phyloP scores from a whole-genome alignment of 1,140 invertebrate species.

The Drosophila ogumai region DNA sequence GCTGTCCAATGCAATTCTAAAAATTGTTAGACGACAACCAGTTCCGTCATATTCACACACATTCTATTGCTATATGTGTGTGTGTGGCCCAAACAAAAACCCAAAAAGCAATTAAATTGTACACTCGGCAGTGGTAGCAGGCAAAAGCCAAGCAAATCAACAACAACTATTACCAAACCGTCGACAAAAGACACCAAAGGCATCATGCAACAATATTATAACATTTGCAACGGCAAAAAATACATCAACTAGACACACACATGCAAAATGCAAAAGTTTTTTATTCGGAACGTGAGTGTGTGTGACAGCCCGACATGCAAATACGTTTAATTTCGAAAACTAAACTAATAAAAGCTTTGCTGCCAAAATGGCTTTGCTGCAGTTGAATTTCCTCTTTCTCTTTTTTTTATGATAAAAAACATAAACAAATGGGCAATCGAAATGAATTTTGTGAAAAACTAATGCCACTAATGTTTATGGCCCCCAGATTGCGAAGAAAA shows the following conservation, averaged over 20 bases:
- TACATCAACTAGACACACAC: slow-evolving; percentile 32
- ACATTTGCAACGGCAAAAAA: slow-evolving; percentile 52
- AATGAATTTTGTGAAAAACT: slow-evolving; percentile 57
- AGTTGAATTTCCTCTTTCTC: slow-evolving; percentile 20
- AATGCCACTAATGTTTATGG: slow-evolving; percentile 33
- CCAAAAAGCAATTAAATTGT: slow-evolving; percentile 81
- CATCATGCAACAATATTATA: slow-evolving; percentile 73
- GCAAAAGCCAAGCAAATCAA: slow-evolving; percentile 55
- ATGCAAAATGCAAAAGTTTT: slow-evolving; percentile 52
- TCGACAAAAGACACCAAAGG: slow-evolving; percentile 65
- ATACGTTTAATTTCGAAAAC: slow-evolving; percentile 82
- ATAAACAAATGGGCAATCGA: slow-evolving; percentile 54
- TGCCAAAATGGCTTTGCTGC: slow-evolving; percentile 39
- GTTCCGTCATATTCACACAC: slow-evolving; percentile 70
- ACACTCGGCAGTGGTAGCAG: slow-evolving; percentile 59
- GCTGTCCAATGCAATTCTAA: slow-evolving; percentile 28
- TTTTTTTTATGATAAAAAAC: slow-evolving; percentile 24
- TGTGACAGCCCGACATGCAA: slow-evolving; percentile 76
- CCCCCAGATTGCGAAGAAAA: background rate
- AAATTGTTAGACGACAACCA: slow-evolving; percentile 71
- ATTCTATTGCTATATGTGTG: background rate
- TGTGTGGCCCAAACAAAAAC: slow-evolving; percentile 53
- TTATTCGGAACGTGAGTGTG: slow-evolving; percentile 47
- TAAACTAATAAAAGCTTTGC: slow-evolving; percentile 76
- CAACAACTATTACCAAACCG: slow-evolving; percentile 53